Evolutionary conservation across 2,888 invertebrate species (phyloP).

Genomic region (Lycia hirtaria): DNA sequence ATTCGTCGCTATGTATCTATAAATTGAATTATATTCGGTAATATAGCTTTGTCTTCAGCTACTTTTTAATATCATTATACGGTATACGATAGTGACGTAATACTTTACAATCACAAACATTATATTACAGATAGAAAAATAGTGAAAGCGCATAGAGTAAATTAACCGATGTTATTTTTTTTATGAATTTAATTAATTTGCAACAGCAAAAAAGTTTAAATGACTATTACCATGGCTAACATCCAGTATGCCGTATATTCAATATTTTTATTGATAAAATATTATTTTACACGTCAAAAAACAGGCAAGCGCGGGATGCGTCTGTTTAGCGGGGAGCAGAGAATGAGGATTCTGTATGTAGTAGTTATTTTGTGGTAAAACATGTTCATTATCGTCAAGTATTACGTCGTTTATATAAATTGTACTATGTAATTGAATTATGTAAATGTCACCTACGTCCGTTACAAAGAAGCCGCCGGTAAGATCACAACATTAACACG

Average conservation of each 20-base stretch:
- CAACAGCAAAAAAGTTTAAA: too few species aligned
- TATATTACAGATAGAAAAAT: too few species aligned
- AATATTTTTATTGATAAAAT: too few species aligned
- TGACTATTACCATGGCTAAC: too few species aligned
- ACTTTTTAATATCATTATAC: neutral
- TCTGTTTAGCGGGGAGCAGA: too few species aligned
- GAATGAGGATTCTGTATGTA: too few species aligned
- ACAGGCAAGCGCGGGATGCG: too few species aligned
- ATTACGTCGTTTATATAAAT: slow-evolving; percentile 10
- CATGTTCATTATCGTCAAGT: slow-evolving; percentile 10
- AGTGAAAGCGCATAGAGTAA: too few species aligned
- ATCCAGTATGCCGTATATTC: too few species aligned
- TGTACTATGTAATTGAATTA: slow-evolving; percentile 28
- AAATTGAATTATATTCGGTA: slow-evolving; percentile 2
- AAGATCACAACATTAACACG: slow-evolving; percentile 29
- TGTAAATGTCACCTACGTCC: slow-evolving; percentile 13
- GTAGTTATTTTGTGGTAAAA: neutral
- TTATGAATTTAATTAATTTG: too few species aligned
- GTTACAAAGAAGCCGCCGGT: slow-evolving; percentile 24
- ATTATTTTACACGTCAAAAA: too few species aligned
- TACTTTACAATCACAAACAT: neutral
- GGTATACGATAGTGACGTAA: neutral
- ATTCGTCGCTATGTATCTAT: neutral
- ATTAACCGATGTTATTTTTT: too few species aligned
- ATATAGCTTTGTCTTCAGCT: neutral